Base-by-base conservation (phyloP, 30 jellyfish, hydroid and myxozoan genomes). In the Aurelia coerulea region DNA sequence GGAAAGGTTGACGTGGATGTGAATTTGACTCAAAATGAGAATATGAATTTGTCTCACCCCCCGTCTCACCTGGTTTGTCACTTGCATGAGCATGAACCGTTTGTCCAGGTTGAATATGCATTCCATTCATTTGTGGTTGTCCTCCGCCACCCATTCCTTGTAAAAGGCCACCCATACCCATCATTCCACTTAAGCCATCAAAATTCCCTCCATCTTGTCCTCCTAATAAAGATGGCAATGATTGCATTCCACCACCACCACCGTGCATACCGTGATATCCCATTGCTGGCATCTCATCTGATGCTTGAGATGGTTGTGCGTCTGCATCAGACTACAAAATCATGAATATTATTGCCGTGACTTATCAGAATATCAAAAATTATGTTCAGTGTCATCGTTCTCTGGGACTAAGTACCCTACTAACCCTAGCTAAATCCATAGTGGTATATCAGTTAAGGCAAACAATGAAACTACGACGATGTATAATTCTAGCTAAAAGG, bases 41-140 rank as follows among this genome's bases (percentile, higher is more conserved):
- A n/a, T n/a, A n/a, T n/a, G n/a, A n/a, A n/a, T n/a, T n/a, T n/a
- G n/a, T n/a, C n/a, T n/a, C n/a, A n/a, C 50, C 5, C 50, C 3
- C 50, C 50, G 5, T 39, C 56, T 0, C 7, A 46, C 56, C 92
- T 16, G 93, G 97, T 53, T 94, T 94, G 79, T 94, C 99, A 67
- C 96, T 82, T 17, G 99, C 99, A 69, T 94, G 99, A 1, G 91
- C 97, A 56, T 84, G 99, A n/a, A 93, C 92, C 2, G 97, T 93
- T n/a, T 54, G 85, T 1, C 97, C 97, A 1, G 88, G 83, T 35
- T 77, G 85, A 34, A 89, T 70, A 32, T 80, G 92, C 64, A 70
- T 50, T 35, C 73, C 73, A 39, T 62, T 63, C 59, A 49, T 31
- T 0, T 39, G 77, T 46, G 56, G 56, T 46, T 2, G 14, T 5